phyloP scores from a whole-genome alignment of 2,888 invertebrate species.

The Encarsia formosa region DNA sequence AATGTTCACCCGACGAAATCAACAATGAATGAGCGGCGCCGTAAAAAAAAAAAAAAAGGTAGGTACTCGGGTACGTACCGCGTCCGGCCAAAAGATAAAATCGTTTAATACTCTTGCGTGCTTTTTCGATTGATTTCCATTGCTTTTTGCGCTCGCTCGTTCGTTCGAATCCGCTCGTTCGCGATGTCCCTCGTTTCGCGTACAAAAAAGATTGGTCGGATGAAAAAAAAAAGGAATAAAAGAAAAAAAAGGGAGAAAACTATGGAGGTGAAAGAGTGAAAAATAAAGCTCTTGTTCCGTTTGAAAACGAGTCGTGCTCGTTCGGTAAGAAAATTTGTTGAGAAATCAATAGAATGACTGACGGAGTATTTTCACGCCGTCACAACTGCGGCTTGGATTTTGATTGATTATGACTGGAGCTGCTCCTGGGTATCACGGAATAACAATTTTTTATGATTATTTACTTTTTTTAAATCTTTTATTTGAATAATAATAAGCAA shows the following conservation, averaged over 20 bases:
- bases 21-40: constrained; percentile 6
- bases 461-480: too few relatives aligned
- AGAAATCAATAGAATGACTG: constrained; percentile 19
- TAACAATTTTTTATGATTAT: too few relatives aligned
- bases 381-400: constrained; percentile 1
- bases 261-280: too few relatives aligned
- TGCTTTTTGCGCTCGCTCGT: constrained; percentile 9
- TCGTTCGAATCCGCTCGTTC: constrained; percentile 12
- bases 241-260: not conserved
- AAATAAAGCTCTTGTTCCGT: constrained; percentile 21
- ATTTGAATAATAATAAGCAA: too few relatives aligned
- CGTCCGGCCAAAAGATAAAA: constrained; percentile 13
- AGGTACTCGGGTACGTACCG: too few relatives aligned
- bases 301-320: constrained; percentile 1
- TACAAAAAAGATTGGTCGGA: constrained; percentile 3
- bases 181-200: constrained; percentile 10
- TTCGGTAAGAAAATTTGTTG: constrained; percentile 10
- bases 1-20: constrained; percentile 30
- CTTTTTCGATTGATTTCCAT: constrained; percentile 12
- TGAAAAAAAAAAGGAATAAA: constrained; percentile 3
- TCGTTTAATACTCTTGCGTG: constrained; percentile 15
- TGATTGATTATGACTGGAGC: constrained; percentile 17
- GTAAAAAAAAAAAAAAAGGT: too few relatives aligned
- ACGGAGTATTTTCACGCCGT: not conserved
- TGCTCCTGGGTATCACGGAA: too few relatives aligned